These are phyloP conservation scores for Daboia siamensis DNA, from an alignment of 2,113 vertebrate species.

Conservation along the genomic window DNA sequence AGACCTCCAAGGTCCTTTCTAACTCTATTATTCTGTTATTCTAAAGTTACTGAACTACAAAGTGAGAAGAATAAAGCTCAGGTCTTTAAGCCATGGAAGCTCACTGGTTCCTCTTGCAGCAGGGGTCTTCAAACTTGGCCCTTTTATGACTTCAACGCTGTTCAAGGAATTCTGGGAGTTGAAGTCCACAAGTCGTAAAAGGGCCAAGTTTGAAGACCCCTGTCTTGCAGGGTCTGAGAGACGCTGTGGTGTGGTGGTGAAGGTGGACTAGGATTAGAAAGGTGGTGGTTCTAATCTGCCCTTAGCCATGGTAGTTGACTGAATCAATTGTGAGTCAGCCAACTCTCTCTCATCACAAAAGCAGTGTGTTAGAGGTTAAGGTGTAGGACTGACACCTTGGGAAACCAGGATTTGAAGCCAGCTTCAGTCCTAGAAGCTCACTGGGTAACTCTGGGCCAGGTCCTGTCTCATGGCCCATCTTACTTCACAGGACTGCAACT, in stretches of 20 bases:
- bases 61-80: background rate
- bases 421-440: background rate
- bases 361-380: background rate
- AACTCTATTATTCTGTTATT: background rate
- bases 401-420: background rate
- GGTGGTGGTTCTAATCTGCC: background rate
- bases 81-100: background rate
- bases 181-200: too few species aligned
- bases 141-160: too few species aligned
- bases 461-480: background rate
- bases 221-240: background rate
- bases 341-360: background rate
- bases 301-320: background rate
- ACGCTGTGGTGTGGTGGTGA: background rate
- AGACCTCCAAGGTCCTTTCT: background rate
- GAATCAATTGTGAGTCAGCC: background rate
- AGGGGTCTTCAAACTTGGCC: too few species aligned
- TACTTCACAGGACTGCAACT: background rate
- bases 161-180: too few species aligned
- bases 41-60: background rate
- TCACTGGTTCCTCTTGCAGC: background rate
- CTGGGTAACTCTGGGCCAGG: background rate
- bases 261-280: background rate
- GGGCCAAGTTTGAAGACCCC: too few species aligned
- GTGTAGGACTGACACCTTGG: background rate